Percentiles rank a stretch among this genome's conserved stretches.
Evolutionary conservation across 2,113 vertebrate species (phyloP).

Genomic region (Dicerorhinus sumatrensis): DNA sequence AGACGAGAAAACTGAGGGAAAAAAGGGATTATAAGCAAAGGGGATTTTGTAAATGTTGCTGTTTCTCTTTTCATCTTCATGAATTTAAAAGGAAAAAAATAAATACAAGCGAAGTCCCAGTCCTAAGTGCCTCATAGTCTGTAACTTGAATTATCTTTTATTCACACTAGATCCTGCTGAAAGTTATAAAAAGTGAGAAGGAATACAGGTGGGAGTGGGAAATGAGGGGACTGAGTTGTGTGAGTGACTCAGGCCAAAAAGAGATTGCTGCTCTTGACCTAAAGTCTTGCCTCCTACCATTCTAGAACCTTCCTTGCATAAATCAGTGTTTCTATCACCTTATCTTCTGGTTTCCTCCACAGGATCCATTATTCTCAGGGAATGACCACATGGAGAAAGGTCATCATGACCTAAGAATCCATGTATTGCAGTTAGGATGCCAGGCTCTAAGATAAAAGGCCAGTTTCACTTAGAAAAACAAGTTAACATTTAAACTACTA

Average conservation of each 20-base stretch:
- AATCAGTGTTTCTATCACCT: neutral
- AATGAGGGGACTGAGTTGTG: neutral
- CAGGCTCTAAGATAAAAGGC: neutral
- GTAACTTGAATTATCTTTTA: constrained; percentile 18
- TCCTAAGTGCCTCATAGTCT: neutral
- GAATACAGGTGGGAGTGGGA: neutral
- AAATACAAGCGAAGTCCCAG: neutral
- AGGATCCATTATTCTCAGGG: neutral
- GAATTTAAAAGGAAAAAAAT: constrained; percentile 47
- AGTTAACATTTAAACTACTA: neutral
- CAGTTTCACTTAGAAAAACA: neutral
- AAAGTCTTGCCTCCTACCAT: neutral
- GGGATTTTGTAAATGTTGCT: neutral
- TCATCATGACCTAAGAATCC: neutral
- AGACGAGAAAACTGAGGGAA: neutral
- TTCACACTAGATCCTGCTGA: neutral
- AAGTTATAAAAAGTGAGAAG: constrained; percentile 6
- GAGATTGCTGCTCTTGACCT: neutral
- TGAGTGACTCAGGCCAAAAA: neutral
- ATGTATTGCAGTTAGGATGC: neutral
- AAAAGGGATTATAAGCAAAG: neutral
- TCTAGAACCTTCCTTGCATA: constrained; percentile 27
- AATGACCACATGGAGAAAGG: neutral
- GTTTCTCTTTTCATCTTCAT: neutral
- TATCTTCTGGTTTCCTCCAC: neutral